phyloP scores from a whole-genome alignment of 2,113 vertebrate genomes.

The Aspiorhynchus laticeps region DNA sequence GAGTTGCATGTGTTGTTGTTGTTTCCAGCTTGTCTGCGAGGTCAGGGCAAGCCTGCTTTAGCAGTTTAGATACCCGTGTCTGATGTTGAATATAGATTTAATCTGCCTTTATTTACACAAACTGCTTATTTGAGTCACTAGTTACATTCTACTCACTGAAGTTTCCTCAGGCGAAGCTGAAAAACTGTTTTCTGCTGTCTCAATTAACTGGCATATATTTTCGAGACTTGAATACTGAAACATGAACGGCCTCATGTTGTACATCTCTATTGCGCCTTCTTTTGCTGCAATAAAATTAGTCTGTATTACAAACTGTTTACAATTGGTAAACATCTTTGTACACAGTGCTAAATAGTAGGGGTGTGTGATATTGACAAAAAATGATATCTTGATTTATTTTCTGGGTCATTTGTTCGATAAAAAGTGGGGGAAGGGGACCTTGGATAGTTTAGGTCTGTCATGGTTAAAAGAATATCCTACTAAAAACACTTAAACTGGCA shows the following conservation, averaged over 20 bases:
- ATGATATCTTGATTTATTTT: neutral
- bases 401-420: too few species aligned
- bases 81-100: slow-evolving; percentile 34
- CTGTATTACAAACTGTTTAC: neutral
- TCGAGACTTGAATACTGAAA: neutral
- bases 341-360: neutral
- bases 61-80: slow-evolving; percentile 5
- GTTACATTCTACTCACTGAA: neutral
- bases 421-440: too few species aligned
- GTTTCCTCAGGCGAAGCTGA: slow-evolving; percentile 15
- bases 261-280: neutral
- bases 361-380: neutral
- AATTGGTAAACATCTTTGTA: neutral
- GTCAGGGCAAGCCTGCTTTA: slow-evolving; percentile 28
- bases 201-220: slow-evolving; percentile 19
- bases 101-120: slow-evolving; percentile 24
- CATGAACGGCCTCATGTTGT: neutral
- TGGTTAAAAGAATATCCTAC: neutral
- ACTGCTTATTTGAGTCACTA: slow-evolving; percentile 14
- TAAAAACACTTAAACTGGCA: neutral
- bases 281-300: neutral
- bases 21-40: slow-evolving; percentile 2
- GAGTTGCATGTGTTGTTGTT: slow-evolving; percentile 7
- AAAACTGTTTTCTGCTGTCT: slow-evolving; percentile 17
- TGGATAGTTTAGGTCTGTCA: too few species aligned